Evolutionary conservation across 2,797 vertebrate species (phyloP).

Genomic region (Acrocephalus scirpaceus): DNA sequence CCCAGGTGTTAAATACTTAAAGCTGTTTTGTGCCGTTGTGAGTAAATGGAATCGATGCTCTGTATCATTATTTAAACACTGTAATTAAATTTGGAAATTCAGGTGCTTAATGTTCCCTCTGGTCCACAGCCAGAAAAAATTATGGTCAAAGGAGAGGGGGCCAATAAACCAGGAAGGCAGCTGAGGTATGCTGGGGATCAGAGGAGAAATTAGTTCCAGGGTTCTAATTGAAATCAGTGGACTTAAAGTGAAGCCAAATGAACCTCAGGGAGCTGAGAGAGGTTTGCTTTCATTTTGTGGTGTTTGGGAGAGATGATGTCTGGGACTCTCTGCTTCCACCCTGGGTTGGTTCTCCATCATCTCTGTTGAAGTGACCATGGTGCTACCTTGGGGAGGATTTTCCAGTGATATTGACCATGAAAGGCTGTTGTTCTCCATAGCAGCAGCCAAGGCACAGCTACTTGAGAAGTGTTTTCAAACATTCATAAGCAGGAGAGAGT

Average conservation of each 20-base stretch:
- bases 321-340: not conserved
- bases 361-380: not conserved
- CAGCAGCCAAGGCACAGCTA: not conserved
- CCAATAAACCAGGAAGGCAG: not conserved
- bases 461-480: not conserved
- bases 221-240: not conserved
- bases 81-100: constrained; percentile 60
- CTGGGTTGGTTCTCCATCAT: not conserved
- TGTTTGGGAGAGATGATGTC: not conserved
- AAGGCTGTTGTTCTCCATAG: not conserved
- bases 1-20: constrained; percentile 57
- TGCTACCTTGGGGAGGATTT: not conserved
- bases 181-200: not conserved
- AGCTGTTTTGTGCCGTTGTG: constrained; percentile 39
- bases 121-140: constrained; percentile 32
- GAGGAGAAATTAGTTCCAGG: constrained; percentile 12
- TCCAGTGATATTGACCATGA: not conserved
- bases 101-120: constrained; percentile 47
- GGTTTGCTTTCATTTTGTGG: not conserved
- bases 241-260: not conserved
- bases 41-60: constrained; percentile 55
- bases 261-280: not conserved
- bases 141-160: not conserved
- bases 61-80: constrained; percentile 61
- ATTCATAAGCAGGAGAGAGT: not conserved